These are phyloP conservation scores for Empis stercorea DNA, from an alignment of 2,888 invertebrate genomes.

Conservation along the genomic window DNA sequence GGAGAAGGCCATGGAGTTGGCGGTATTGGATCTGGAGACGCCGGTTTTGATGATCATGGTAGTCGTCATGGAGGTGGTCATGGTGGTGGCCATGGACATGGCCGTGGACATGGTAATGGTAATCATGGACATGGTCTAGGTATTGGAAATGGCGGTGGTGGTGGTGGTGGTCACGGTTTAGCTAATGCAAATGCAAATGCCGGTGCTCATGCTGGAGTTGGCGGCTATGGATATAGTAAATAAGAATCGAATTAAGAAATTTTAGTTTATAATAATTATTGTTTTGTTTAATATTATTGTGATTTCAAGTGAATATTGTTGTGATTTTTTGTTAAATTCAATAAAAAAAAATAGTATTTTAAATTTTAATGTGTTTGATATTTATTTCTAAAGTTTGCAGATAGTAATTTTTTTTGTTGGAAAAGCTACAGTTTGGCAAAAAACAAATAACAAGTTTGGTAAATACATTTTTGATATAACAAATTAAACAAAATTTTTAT, in stretches of 20 bases:
- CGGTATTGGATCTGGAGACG: constrained; percentile 1
- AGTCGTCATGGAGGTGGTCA: background rate
- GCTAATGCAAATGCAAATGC: background rate
- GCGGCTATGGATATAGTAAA: background rate
- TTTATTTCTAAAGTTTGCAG: too few species aligned
- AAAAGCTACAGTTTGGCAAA: too few species aligned
- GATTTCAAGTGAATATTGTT: background rate
- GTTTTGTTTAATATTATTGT: background rate
- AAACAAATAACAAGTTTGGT: too few species aligned
- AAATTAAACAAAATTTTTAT: too few species aligned
- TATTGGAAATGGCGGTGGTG: background rate
- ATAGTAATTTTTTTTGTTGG: too few species aligned
- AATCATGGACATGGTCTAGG: constrained; percentile 2
- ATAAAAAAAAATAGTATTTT: too few species aligned
- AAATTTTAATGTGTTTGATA: too few species aligned
- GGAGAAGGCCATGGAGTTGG: background rate
- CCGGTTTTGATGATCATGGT: background rate
- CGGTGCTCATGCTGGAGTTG: background rate
- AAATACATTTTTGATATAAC: too few species aligned
- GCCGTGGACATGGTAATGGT: constrained; percentile 3
- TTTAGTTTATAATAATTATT: background rate
- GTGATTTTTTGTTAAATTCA: too few species aligned
- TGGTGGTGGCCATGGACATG: constrained; percentile 5
- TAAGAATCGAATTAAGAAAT: background rate
- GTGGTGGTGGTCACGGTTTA: background rate